Conservation (phyloP, 2,888 invertebrate genomes). For the Cartodere bifasciata region DNA sequence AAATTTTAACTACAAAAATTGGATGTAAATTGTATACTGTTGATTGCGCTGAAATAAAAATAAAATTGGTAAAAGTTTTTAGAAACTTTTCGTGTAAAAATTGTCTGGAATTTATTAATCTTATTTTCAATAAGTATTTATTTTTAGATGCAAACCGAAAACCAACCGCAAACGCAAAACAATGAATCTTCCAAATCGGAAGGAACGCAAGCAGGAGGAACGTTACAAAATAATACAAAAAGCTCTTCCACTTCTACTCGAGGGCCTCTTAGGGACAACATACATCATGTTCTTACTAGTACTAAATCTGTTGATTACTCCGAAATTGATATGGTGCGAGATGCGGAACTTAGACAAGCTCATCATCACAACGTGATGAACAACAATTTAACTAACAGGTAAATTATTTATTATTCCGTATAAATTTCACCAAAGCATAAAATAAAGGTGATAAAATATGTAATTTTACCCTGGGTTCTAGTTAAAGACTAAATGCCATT, state of each 20-base stretch:
- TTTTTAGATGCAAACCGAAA: constrained; percentile 33
- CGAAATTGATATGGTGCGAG: constrained; percentile 56
- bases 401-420: too few relatives aligned
- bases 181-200: constrained; percentile 55
- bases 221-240: constrained; percentile 45
- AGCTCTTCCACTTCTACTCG: constrained; percentile 46
- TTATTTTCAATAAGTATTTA: too few relatives aligned
- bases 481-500: too few relatives aligned
- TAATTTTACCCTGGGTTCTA: too few relatives aligned
- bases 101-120: too few relatives aligned
- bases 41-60: too few relatives aligned
- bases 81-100: too few relatives aligned
- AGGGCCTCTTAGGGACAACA: constrained; percentile 26
- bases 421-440: too few relatives aligned
- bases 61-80: too few relatives aligned
- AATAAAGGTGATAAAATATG: too few relatives aligned
- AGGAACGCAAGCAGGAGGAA: constrained; percentile 72
- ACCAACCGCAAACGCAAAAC: constrained; percentile 31
- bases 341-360: constrained; percentile 52
- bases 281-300: constrained; percentile 38
- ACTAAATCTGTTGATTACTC: constrained; percentile 55
- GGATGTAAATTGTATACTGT: too few relatives aligned
- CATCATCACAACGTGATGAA: constrained; percentile 58
- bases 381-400: constrained; percentile 53
- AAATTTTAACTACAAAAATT: too few relatives aligned